Base-by-base conservation (phyloP, 2,797 vertebrate genomes). In the Thamnophis elegans region DNA sequence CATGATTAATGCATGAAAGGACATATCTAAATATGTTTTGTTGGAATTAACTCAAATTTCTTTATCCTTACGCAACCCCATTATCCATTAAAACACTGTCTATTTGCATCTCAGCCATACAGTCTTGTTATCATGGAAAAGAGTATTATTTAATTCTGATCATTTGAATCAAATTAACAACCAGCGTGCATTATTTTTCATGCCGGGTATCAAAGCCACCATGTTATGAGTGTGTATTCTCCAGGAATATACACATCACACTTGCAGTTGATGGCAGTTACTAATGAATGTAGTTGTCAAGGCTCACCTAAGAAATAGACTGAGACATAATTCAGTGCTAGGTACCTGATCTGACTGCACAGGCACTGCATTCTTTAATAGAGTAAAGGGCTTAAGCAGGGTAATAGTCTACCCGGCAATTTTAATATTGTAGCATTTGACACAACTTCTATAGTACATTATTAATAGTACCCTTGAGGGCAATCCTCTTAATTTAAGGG, bases 391-490 rank as follows among this genome's bases (percentile, higher is more conserved):
- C 65, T 86, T 85, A 91, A 87, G 85, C 59, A 90, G 85, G 95
- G 89, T 65, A 95, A 94, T 92, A 91, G 65, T 93, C 91, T 94
- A 22, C n/a, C 87, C 53, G 32, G 93, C 93, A 73, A 94, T 95
- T 96, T 95, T 87, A 94, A 92, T 96, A 91, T 47, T 94, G 89
- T 92, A 92, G 82, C 87, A 58, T 86, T 90, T 94, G 95, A 95
- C 85, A 92, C 2, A 73, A 94, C 95, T 90, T 92, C 91, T 60
- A 32, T 0, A 26, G 65, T 91, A 92, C 26, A 12, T 73, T 96
- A 95, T 96, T 96, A 96, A 96, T 94, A 92, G 42, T 68, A 95
- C 96, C 89, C 95, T 95, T 87, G 94, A 95, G 95, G 94, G 92
- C 93, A 73, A 91, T 96, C 90, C 92, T 95, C 96, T 94, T 95